A percentile compares a stretch with the other conserved stretches of the same genome.
Conservation (phyloP, 2,113 vertebrate species). For the Mesoclemmys tuberculata region DNA sequence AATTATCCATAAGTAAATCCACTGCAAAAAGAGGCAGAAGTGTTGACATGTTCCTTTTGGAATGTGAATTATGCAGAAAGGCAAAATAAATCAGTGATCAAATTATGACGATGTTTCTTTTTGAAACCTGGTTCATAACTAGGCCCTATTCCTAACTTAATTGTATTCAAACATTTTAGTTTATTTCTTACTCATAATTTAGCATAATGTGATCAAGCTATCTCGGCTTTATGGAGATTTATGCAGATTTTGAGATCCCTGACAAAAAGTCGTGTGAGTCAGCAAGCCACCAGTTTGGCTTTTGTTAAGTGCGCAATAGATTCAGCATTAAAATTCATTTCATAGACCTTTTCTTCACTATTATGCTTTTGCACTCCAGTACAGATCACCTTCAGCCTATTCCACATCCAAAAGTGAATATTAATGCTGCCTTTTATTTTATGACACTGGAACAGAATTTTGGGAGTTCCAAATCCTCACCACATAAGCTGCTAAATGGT, state of each 20-base stretch:
- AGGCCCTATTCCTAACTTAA: slow-evolving; percentile 78
- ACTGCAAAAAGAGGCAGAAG: slow-evolving; percentile 61
- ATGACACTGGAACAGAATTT: slow-evolving; percentile 1
- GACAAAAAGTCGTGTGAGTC: slow-evolving; percentile 56
- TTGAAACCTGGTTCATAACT: slow-evolving; percentile 76
- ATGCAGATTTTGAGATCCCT: slow-evolving; percentile 79
- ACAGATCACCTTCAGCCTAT: slow-evolving; percentile 29
- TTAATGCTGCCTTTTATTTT: slow-evolving; percentile 35
- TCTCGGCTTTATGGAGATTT: slow-evolving; percentile 82
- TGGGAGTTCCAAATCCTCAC: slow-evolving; percentile 26
- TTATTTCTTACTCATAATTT: slow-evolving; percentile 85
- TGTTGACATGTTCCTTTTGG: slow-evolving; percentile 53
- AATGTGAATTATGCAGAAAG: slow-evolving; percentile 69
- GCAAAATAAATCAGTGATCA: slow-evolving; percentile 63
- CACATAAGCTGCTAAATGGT: slow-evolving; percentile 34
- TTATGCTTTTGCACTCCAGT: slow-evolving; percentile 5
- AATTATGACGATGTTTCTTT: slow-evolving; percentile 62
- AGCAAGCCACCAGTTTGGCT: slow-evolving; percentile 51
- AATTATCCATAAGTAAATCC: slow-evolving; percentile 74
- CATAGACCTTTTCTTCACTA: slow-evolving; percentile 28
- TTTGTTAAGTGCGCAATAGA: slow-evolving; percentile 56
- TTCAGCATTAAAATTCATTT: slow-evolving; percentile 54
- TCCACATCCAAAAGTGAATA: slow-evolving; percentile 19
- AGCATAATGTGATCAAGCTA: slow-evolving; percentile 82
- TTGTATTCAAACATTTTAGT: slow-evolving; percentile 86